phyloP scores from a whole-genome alignment of 2,797 vertebrate genomes.

The Clarias fuscus region DNA sequence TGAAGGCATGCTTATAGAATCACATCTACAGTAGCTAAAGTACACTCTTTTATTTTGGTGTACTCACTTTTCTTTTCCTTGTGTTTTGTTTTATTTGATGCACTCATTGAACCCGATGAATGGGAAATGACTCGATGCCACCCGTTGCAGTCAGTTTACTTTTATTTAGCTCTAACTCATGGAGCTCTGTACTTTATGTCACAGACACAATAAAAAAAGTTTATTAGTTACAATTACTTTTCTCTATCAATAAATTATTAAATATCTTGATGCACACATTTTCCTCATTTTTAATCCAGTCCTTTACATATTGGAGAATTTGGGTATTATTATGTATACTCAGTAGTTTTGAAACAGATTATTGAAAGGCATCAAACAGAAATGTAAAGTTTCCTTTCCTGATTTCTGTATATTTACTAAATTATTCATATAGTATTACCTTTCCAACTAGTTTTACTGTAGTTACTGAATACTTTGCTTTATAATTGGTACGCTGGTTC shows the following conservation, averaged over 20 bases:
- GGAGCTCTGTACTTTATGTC: neutral
- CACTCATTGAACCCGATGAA: neutral
- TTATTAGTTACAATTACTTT: neutral
- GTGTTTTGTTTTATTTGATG: neutral
- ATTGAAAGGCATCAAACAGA: neutral
- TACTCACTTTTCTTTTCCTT: neutral
- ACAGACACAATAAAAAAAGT: neutral
- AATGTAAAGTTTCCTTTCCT: neutral
- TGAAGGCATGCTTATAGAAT: neutral
- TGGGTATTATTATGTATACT: neutral
- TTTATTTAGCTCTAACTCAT: constrained; percentile 3
- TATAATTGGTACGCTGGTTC: neutral
- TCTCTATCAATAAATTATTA: neutral
- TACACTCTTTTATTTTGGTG: neutral
- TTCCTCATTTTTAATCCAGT: neutral
- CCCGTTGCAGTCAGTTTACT: neutral
- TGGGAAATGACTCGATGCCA: neutral
- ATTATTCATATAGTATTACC: neutral
- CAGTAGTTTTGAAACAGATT: neutral
- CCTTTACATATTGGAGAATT: neutral
- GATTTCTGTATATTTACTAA: neutral
- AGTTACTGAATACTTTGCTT: neutral
- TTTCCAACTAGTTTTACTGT: neutral
- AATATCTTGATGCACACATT: neutral
- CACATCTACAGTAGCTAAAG: neutral